These are phyloP conservation scores for Drosophila kohkoa DNA, from an alignment of 1,140 invertebrate species.

Conservation along the genomic window DNA sequence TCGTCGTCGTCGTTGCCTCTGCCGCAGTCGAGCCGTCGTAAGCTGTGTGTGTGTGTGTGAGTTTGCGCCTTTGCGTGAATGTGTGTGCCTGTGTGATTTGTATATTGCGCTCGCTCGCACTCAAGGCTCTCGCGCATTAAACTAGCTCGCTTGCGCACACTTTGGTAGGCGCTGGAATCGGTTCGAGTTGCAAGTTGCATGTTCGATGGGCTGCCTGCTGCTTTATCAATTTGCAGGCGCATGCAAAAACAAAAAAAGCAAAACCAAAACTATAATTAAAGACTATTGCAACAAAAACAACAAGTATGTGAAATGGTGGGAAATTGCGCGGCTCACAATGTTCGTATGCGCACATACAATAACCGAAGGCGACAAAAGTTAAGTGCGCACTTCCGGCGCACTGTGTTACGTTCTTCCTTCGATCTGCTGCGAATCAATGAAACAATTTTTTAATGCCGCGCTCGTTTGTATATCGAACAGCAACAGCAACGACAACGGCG, in stretches of 20 bases:
- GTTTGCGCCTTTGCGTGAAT: conserved; percentile 16
- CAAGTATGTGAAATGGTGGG: conserved; percentile 46
- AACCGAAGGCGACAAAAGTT: conserved; percentile 67
- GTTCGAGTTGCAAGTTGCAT: conserved; percentile 63
- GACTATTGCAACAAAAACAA: conserved; percentile 36
- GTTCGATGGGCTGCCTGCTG: conserved; percentile 37
- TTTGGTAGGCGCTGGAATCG: not conserved
- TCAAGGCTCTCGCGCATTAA: not conserved
- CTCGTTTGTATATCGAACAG: not conserved
- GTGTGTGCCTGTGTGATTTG: conserved; percentile 51
- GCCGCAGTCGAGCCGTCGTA: conserved; percentile 5
- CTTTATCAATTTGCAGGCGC: conserved; percentile 43
- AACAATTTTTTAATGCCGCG: conserved; percentile 64
- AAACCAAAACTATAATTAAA: conserved; percentile 64
- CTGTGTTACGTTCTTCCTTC: conserved; percentile 53
- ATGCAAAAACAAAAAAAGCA: conserved; percentile 33
- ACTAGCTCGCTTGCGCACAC: conserved; percentile 24
- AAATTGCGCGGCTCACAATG: conserved; percentile 60
- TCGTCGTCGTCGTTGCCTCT: conserved; percentile 10
- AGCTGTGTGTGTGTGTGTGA: conserved; percentile 7
- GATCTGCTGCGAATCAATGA: conserved; percentile 39
- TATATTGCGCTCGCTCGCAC: conserved; percentile 70
- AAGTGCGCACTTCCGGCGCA: conserved; percentile 74
- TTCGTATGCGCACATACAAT: not conserved
- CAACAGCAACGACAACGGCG: not conserved